Evolutionary conservation across 2,113 vertebrate genomes (phyloP).

Genomic region (Urocitellus parryii): DNA sequence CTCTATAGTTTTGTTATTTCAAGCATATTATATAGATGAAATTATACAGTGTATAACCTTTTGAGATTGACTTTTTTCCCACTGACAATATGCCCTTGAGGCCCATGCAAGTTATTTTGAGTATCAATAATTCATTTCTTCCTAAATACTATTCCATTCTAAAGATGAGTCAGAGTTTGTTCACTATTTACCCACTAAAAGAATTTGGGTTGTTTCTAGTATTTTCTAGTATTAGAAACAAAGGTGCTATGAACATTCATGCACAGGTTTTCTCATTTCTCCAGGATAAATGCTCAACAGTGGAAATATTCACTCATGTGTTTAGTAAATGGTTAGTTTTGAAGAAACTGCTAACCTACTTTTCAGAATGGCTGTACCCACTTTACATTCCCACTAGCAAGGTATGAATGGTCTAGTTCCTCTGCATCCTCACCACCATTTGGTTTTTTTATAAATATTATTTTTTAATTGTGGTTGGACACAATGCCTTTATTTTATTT

Average conservation of each 20-base stretch:
- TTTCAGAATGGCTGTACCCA: background rate
- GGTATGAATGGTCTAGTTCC: background rate
- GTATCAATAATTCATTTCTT: constrained; percentile 35
- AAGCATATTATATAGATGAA: constrained; percentile 55
- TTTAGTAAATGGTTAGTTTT: background rate
- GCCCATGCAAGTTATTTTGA: constrained; percentile 1
- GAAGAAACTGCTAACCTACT: background rate
- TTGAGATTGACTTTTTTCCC: background rate
- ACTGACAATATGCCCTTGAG: constrained; percentile 9
- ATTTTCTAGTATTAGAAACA: background rate
- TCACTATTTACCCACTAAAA: background rate
- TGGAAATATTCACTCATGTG: background rate
- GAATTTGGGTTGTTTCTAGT: background rate
- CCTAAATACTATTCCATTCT: background rate
- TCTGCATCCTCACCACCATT: background rate
- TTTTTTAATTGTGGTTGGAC: too few relatives aligned
- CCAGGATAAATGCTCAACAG: background rate
- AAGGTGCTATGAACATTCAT: background rate
- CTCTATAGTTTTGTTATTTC: constrained; percentile 56
- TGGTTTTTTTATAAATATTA: background rate
- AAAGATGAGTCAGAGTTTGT: background rate
- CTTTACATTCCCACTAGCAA: background rate
- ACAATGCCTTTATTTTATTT: too few relatives aligned
- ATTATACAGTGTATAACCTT: constrained; percentile 46
- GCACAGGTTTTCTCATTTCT: background rate